A percentile compares a stretch with the other conserved stretches of the same genome.
phyloP scores from a whole-genome alignment of 53 echinoderm and acorn worm species.

The Astropecten irregularis region DNA sequence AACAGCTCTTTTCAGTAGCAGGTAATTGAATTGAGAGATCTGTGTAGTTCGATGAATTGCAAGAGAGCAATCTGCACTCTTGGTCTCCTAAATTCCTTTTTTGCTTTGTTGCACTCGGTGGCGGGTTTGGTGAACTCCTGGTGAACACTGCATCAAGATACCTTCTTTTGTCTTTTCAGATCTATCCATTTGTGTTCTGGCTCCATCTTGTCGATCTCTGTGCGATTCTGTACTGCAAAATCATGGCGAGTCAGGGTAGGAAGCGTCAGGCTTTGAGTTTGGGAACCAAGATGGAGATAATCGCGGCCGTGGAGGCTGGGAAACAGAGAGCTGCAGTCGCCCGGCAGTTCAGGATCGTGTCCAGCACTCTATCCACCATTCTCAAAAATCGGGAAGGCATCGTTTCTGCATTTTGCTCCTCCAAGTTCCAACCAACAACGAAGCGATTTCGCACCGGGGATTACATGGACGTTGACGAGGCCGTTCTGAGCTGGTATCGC shows the following conservation, averaged over 20 bases:
- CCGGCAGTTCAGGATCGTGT: background rate
- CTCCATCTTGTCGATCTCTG: too few species aligned
- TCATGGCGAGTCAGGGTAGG: background rate
- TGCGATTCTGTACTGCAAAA: too few species aligned
- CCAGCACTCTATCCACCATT: constrained; percentile 19
- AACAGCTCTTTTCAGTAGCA: too few species aligned
- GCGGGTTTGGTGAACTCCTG: too few species aligned
- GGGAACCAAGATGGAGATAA: constrained; percentile 15
- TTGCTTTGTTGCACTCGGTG: too few species aligned
- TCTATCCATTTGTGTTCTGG: too few species aligned
- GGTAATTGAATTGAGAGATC: too few species aligned
- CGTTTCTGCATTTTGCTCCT: background rate
- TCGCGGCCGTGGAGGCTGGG: constrained; percentile 14
- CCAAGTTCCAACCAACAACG: background rate
- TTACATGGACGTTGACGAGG: background rate
- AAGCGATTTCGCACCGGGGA: background rate
- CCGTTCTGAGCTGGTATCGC: background rate
- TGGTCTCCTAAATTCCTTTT: too few species aligned
- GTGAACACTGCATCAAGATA: too few species aligned
- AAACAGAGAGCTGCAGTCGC: background rate
- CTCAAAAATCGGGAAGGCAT: constrained; percentile 1
- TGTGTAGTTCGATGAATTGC: too few species aligned
- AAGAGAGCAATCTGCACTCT: too few species aligned
- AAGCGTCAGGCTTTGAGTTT: background rate
- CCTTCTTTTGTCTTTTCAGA: too few species aligned